phyloP scores from a whole-genome alignment of 2,888 invertebrate genomes.

The Eupithecia centaureata region DNA sequence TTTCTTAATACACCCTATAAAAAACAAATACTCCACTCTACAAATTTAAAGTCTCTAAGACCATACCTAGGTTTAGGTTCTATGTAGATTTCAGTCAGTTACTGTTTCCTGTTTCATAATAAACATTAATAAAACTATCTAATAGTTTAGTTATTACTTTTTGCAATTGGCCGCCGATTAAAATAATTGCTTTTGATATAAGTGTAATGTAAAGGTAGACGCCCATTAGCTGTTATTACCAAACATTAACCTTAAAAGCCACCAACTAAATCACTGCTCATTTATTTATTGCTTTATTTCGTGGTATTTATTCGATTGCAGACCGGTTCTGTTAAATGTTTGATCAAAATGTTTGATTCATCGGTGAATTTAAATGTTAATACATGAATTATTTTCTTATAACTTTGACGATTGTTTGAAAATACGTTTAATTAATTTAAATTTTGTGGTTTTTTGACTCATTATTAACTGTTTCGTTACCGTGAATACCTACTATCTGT shows the following conservation, averaged over 20 bases:
- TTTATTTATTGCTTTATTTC: constrained; percentile 65
- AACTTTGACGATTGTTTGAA: constrained; percentile 44
- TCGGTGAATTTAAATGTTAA: constrained; percentile 35
- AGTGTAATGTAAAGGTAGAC: constrained; percentile 30
- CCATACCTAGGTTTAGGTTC: too few species aligned
- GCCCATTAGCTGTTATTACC: constrained; percentile 39
- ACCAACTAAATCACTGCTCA: constrained; percentile 55
- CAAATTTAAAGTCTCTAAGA: too few species aligned
- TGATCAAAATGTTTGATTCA: constrained; percentile 29
- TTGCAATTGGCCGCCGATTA: constrained; percentile 32
- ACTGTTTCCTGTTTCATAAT: too few species aligned
- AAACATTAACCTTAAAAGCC: constrained; percentile 60
- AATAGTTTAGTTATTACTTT: constrained; percentile 7
- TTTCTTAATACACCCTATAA: too few species aligned
- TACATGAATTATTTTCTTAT: constrained; percentile 43
- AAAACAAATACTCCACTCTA: too few species aligned
- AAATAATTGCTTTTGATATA: constrained; percentile 32
- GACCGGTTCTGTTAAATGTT: constrained; percentile 47
- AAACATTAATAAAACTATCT: background rate
- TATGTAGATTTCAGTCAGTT: too few species aligned
- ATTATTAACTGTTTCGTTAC: background rate
- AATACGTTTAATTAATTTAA: constrained; percentile 9
- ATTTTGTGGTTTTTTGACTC: constrained; percentile 11
- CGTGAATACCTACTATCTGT: too few species aligned
- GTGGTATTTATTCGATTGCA: constrained; percentile 53